phyloP scores from a whole-genome alignment of 2,797 vertebrate genomes.

The Lagorchestes hirsutus region DNA sequence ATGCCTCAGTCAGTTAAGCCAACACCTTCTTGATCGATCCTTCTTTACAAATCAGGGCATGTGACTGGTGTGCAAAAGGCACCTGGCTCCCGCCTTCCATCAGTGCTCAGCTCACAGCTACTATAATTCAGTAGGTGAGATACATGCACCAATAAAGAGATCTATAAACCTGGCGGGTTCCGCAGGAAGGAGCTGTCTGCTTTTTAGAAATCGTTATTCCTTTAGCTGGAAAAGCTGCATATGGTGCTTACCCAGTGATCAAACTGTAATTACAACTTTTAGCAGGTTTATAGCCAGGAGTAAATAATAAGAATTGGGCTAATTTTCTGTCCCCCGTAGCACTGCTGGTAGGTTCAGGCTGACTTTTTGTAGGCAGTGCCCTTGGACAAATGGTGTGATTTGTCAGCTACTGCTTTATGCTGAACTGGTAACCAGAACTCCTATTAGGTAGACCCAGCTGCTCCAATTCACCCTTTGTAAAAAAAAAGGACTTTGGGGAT shows the following conservation, averaged over 20 bases:
- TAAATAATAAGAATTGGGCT: too few species aligned
- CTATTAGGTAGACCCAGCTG: background rate
- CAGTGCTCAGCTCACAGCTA: background rate
- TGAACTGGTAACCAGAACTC: background rate
- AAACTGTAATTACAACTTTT: background rate
- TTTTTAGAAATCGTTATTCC: background rate
- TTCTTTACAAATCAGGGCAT: accelerated
- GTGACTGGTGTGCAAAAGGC: background rate
- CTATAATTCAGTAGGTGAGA: conserved; percentile 9
- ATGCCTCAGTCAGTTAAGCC: background rate
- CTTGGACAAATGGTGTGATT: background rate
- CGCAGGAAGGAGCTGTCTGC: conserved; percentile 8
- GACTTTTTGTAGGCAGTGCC: background rate
- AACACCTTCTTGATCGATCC: background rate
- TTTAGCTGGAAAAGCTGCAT: background rate
- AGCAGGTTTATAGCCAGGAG: background rate
- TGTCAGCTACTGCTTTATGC: background rate
- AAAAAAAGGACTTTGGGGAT: background rate
- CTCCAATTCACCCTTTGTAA: background rate
- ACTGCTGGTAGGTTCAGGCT: accelerated
- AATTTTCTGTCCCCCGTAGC: background rate
- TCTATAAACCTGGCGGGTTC: background rate
- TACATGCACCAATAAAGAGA: background rate
- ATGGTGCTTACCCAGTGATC: background rate
- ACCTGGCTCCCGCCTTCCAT: conserved; percentile 22